Percentiles rank a stretch among this genome's conserved stretches.
Evolutionary conservation across 1,140 invertebrate species (phyloP).

Genomic region (Steinernema feltiae): DNA sequence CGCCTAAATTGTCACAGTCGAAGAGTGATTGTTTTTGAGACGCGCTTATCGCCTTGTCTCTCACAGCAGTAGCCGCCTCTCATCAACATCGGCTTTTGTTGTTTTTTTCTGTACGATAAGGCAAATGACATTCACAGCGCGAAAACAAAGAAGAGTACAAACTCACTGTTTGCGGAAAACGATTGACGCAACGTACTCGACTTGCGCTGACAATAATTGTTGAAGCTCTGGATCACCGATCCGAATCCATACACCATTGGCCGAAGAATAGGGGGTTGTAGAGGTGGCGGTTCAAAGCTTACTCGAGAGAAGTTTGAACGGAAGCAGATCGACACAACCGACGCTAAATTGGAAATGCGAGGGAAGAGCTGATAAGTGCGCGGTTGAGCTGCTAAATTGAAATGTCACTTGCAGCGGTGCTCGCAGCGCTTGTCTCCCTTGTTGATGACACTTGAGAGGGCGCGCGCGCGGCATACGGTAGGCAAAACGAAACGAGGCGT

Average conservation of each 20-base stretch:
- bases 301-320: not conserved
- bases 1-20: too few species aligned
- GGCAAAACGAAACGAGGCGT: too few species aligned
- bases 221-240: constrained; percentile 10
- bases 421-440: not conserved
- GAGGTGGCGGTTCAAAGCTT: not conserved
- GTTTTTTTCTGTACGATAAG: too few species aligned
- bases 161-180: constrained; percentile 8
- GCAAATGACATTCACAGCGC: not conserved
- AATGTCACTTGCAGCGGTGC: constrained; percentile 3
- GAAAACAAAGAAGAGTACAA: not conserved
- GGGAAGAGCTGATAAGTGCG: constrained; percentile 10
- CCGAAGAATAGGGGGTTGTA: not conserved
- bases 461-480: too few species aligned
- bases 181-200: not conserved
- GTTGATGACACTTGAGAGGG: constrained; percentile 11
- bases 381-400: not conserved
- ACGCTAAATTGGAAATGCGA: not conserved
- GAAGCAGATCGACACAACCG: not conserved
- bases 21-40: too few species aligned
- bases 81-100: too few species aligned
- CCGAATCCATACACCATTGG: constrained; percentile 12
- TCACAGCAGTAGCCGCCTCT: too few species aligned
- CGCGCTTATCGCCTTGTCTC: too few species aligned
- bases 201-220: constrained; percentile 9